Conservation (phyloP, 1,140 invertebrate genomes). For the Caenorhabditis brenneri region DNA sequence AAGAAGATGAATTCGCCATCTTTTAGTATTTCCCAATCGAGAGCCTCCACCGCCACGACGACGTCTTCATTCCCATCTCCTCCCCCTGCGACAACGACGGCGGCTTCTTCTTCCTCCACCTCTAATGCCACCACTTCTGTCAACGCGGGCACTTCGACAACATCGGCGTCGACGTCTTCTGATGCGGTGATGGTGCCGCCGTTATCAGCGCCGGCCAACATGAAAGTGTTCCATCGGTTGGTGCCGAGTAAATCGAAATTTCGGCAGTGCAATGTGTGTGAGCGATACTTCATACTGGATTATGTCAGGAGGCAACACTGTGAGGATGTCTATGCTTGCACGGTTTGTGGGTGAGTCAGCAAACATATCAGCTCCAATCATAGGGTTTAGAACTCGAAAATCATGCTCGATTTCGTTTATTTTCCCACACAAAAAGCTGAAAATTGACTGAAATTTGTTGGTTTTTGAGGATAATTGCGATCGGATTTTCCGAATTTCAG, state of each 20-base stretch:
- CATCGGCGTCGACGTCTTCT: not conserved
- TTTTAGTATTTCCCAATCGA: conserved; percentile 14
- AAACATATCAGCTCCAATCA: too few relatives aligned
- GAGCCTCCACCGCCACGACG: not conserved
- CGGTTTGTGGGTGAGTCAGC: conserved; percentile 15
- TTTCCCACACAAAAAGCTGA: not conserved
- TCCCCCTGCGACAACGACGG: not conserved
- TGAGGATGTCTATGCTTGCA: not conserved
- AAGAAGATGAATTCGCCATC: not conserved
- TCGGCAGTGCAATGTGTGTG: conserved; percentile 9
- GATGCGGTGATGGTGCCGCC: not conserved
- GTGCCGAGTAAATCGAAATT: conserved; percentile 15
- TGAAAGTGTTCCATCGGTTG: not conserved
- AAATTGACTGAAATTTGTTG: not conserved
- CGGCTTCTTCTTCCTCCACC: too few relatives aligned
- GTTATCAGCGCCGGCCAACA: not conserved
- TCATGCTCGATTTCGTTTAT: too few relatives aligned
- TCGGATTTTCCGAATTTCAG: too few relatives aligned
- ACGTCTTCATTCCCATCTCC: not conserved
- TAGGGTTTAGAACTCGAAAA: too few relatives aligned
- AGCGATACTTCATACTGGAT: not conserved
- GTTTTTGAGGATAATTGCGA: not conserved
- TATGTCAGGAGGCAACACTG: not conserved
- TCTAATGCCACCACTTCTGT: not conserved
- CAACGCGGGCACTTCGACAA: too few relatives aligned